These are phyloP conservation scores for Cricetomys ansorgei DNA, from an alignment of 2,113 vertebrate genomes.

Conservation along the genomic window DNA sequence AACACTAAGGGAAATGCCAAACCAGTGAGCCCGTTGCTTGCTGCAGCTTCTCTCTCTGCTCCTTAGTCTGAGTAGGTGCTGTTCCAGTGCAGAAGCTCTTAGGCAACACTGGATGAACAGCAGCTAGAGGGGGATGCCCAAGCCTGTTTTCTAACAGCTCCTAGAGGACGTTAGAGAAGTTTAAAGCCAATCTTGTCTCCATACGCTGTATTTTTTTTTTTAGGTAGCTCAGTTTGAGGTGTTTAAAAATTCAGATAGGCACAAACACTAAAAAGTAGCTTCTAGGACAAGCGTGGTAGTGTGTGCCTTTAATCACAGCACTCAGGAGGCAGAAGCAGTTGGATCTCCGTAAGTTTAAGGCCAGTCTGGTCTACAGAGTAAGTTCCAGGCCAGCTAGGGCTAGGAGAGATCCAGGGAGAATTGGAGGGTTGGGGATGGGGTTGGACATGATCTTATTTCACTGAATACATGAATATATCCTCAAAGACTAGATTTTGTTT, in stretches of 20 bases:
- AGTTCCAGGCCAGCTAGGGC: background rate
- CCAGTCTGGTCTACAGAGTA: background rate
- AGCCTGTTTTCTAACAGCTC: background rate
- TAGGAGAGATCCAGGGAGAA: background rate
- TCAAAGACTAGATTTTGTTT: background rate
- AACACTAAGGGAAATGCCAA: conserved; percentile 34
- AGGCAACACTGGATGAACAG: background rate
- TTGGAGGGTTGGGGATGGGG: fast-evolving
- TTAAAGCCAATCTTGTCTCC: conserved; percentile 11
- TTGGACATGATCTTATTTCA: background rate
- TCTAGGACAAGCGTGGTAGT: background rate
- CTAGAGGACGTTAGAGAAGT: background rate
- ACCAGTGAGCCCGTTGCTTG: background rate
- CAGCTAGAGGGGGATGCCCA: background rate
- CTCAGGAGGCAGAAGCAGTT: background rate
- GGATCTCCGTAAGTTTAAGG: background rate
- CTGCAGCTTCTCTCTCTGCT: background rate
- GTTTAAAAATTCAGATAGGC: conserved; percentile 8
- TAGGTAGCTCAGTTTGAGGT: background rate
- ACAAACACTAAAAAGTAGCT: background rate
- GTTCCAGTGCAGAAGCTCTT: background rate
- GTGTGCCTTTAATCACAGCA: background rate
- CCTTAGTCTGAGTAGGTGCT: background rate
- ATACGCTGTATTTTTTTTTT: background rate
- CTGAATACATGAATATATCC: background rate